Conservation (phyloP, 1,140 invertebrate genomes). For the Papilio xuthus region DNA sequence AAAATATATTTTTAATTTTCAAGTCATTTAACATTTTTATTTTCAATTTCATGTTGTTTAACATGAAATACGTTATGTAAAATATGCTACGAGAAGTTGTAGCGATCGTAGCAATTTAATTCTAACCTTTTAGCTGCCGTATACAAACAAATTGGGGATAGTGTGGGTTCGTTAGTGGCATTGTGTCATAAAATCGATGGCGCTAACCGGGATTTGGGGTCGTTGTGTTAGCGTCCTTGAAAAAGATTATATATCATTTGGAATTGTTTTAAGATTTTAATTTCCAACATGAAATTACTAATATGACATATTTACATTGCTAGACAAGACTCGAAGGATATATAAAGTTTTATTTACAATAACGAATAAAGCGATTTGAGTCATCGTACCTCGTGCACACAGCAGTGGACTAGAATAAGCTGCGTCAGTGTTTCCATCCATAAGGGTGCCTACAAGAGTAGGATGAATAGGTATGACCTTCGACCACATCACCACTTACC, state of each 20-base stretch:
- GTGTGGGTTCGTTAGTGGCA: constrained; percentile 6
- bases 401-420: too few relatives aligned
- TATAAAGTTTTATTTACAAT: too few relatives aligned
- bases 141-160: constrained; percentile 2
- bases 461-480: too few relatives aligned
- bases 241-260: background rate
- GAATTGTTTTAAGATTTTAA: background rate
- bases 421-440: too few relatives aligned
- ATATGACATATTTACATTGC: too few relatives aligned
- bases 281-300: too few relatives aligned
- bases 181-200: constrained; percentile 17
- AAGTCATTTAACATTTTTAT: background rate
- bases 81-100: background rate
- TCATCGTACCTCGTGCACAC: too few relatives aligned
- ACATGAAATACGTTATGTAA: background rate
- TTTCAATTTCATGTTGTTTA: background rate
- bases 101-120: background rate
- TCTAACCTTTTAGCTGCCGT: constrained; percentile 3
- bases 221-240: background rate
- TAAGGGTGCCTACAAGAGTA: too few relatives aligned
- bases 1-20: background rate
- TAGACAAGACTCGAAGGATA: too few relatives aligned
- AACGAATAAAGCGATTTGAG: too few relatives aligned
- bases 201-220: constrained; percentile 8
- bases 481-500: too few relatives aligned